Conservation (phyloP, 2,113 vertebrate genomes). For the Labeo rohita region DNA sequence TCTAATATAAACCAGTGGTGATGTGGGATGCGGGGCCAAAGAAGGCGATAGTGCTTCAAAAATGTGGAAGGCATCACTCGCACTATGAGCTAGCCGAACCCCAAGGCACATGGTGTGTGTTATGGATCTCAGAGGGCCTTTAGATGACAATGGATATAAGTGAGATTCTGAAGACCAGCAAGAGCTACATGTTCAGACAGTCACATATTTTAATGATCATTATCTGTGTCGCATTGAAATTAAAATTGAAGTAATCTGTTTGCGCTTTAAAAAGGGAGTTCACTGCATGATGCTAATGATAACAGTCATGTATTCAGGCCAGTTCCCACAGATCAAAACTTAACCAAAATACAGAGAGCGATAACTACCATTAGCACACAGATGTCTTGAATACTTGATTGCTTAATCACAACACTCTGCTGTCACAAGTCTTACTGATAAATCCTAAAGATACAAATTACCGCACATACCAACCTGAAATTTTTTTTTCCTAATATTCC, state of each 20-base stretch:
- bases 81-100: conserved; percentile 29
- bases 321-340: conserved; percentile 15
- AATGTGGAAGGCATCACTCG: conserved; percentile 38
- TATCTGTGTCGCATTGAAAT: neutral
- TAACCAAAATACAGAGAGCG: neutral
- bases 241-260: neutral
- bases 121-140: neutral
- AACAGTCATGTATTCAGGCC: neutral
- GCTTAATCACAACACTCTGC: neutral
- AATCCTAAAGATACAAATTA: neutral
- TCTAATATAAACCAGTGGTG: conserved; percentile 41
- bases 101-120: conserved; percentile 7
- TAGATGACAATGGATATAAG: neutral
- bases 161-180: neutral
- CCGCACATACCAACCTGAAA: neutral
- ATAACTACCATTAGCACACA: neutral
- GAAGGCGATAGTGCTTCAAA: conserved; percentile 7
- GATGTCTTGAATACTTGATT: conserved; percentile 4
- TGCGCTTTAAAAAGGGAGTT: neutral
- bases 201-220: neutral
- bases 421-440: neutral
- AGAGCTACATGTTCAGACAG: neutral
- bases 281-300: conserved; percentile 2
- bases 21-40: conserved; percentile 23
- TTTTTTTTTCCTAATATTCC: neutral